These are phyloP conservation scores for Poecile atricapillus DNA, from an alignment of 2,113 vertebrate genomes.

Conservation along the genomic window DNA sequence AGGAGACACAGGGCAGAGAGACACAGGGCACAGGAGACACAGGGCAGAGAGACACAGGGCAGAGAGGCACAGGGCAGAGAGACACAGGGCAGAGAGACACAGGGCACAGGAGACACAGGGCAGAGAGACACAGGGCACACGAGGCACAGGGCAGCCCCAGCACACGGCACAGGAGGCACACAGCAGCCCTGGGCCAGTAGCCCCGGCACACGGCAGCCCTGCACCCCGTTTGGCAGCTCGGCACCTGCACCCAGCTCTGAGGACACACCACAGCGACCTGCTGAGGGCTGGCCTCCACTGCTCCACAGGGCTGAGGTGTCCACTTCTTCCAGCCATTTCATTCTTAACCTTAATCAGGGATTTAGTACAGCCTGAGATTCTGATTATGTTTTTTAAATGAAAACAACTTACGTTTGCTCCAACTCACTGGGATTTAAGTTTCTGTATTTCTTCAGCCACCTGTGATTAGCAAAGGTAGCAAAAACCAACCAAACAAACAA, in stretches of 20 bases:
- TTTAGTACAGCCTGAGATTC: not conserved
- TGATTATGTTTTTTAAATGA: not conserved
- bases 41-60: too few species aligned
- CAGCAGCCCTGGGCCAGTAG: too few species aligned
- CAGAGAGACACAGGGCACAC: too few species aligned
- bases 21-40: too few species aligned
- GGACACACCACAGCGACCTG: not conserved
- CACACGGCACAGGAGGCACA: too few species aligned
- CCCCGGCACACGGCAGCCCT: too few species aligned
- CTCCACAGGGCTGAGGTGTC: not conserved
- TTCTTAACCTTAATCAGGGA: not conserved
- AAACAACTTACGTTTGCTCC: not conserved
- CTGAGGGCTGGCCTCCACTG: not conserved
- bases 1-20: too few species aligned
- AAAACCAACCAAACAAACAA: not conserved
- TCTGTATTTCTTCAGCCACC: not conserved
- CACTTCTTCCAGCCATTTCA: not conserved
- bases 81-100: too few species aligned
- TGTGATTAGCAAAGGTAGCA: not conserved
- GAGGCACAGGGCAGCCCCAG: too few species aligned
- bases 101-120: too few species aligned
- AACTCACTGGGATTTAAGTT: not conserved
- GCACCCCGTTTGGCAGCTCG: not conserved
- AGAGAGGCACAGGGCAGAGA: too few species aligned
- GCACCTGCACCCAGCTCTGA: fast-evolving